Percentiles rank a stretch among this genome's conserved stretches.
These are phyloP conservation scores for Morpho helenor DNA, from an alignment of 2,888 invertebrate species.

Conservation along the genomic window DNA sequence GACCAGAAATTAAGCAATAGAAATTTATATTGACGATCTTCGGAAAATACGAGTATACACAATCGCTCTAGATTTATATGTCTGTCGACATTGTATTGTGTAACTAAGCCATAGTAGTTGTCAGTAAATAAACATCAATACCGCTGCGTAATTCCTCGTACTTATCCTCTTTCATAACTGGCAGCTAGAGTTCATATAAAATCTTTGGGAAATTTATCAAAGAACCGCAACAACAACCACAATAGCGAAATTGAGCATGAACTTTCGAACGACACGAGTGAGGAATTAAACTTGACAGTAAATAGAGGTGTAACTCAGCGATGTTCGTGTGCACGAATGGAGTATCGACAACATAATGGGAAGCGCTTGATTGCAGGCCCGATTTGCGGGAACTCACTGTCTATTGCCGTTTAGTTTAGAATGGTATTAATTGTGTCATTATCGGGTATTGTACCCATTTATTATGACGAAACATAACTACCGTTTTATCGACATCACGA, in stretches of 20 bases:
- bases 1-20: no score
- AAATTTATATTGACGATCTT: no score
- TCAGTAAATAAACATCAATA: slow-evolving; percentile 11
- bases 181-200: slow-evolving; percentile 18
- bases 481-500: background rate
- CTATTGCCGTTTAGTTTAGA: slow-evolving; percentile 31
- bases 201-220: slow-evolving; percentile 29
- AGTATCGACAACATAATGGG: slow-evolving; percentile 74
- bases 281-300: slow-evolving; percentile 75
- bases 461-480: background rate
- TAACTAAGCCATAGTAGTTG: slow-evolving; percentile 9
- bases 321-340: slow-evolving; percentile 74
- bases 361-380: slow-evolving; percentile 43
- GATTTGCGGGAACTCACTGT: slow-evolving; percentile 48
- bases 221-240: slow-evolving; percentile 23
- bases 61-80: no score
- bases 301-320: slow-evolving; percentile 73
- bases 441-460: slow-evolving; percentile 19
- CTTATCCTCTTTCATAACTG: slow-evolving; percentile 22
- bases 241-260: slow-evolving; percentile 30
- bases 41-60: no score
- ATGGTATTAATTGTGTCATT: slow-evolving; percentile 47
- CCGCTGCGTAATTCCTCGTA: slow-evolving; percentile 7
- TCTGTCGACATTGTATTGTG: background rate
- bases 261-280: slow-evolving; percentile 67